Base-by-base conservation (phyloP, 2,797 vertebrate genomes). In the Neoniphon sammara region DNA sequence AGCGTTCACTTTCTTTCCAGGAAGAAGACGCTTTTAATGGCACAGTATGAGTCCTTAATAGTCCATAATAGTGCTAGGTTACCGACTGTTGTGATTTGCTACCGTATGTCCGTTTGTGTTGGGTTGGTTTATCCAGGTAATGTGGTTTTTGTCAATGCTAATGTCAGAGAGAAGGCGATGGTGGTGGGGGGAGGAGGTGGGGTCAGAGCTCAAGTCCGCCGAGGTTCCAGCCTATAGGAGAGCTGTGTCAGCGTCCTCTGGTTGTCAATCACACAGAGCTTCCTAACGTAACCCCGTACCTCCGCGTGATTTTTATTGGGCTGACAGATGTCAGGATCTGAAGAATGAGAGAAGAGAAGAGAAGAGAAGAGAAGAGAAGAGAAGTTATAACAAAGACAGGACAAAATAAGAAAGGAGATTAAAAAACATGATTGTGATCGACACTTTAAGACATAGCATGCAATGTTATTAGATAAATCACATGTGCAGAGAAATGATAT, bases 251-350 rank as follows among this genome's bases (percentile, higher is more conserved):
- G 94, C 77, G 94, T 97, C 93, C 97, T 96, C 96, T 99, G 98
- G 95, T 98, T 99, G 95, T 99, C 97, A 86, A 99, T 95, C 94
- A 99, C 97, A 63, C 95, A 96, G 90, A 99, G 96, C 93, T 98
- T 97, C 82, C 98, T 95, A 23, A 99, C 96, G 23, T 99, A 99
- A 85, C 92, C 95, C 78, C 97, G 95, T 50, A 99, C 96, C 82
- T 99, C 98, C 44, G 96, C 96, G 87, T 98, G 97, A 83, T 97
- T 98, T 93, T 99, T 99, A 91, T 96, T 98, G 78, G 96, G 93
- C 63, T 97, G 95, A 66, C 96, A 97, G 75, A 96, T 94, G 17
- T 99, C 98, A 0, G 95, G 95, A 91, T 95, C 97, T 99, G 84
- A 64, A 50, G 62, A 83, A 82, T 75, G 54, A 81, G 21, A 50